phyloP scores from a whole-genome alignment of 1,140 invertebrate species.

The Reticulitermes speratus region DNA sequence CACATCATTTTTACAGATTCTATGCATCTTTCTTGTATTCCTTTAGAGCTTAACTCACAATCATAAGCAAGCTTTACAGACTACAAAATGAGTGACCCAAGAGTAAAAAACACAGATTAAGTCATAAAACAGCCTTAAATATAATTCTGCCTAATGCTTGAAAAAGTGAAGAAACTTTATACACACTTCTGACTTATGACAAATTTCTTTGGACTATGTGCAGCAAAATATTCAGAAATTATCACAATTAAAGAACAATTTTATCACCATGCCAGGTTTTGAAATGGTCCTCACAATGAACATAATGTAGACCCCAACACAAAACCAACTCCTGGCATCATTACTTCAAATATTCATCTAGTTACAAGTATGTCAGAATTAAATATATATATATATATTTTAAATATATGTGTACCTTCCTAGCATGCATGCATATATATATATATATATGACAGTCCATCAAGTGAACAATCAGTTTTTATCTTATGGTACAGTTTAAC shows the following conservation, averaged over 20 bases:
- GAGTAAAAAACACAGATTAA: not conserved
- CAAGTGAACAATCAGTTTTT: conserved; percentile 12
- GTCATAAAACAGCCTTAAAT: not conserved
- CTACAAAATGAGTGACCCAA: not conserved
- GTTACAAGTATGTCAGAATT: not conserved
- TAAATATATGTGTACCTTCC: not conserved
- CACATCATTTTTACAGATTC: no score
- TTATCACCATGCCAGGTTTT: not conserved
- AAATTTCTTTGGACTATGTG: not conserved
- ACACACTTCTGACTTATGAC: not conserved
- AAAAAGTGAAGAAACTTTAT: not conserved
- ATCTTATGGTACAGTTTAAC: not conserved
- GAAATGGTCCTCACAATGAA: not conserved
- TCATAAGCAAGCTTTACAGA: not conserved
- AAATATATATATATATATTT: not conserved
- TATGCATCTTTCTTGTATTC: not conserved
- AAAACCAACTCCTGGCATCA: not conserved
- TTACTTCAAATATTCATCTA: not conserved
- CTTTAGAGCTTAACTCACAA: not conserved
- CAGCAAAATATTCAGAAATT: not conserved
- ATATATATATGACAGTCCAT: not conserved
- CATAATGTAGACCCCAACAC: not conserved
- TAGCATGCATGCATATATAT: not conserved
- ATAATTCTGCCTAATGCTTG: not conserved
- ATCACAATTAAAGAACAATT: not conserved